Evolutionary conservation across 2,797 vertebrate genomes (phyloP).

Genomic region (Lophotriccus pileatus): DNA sequence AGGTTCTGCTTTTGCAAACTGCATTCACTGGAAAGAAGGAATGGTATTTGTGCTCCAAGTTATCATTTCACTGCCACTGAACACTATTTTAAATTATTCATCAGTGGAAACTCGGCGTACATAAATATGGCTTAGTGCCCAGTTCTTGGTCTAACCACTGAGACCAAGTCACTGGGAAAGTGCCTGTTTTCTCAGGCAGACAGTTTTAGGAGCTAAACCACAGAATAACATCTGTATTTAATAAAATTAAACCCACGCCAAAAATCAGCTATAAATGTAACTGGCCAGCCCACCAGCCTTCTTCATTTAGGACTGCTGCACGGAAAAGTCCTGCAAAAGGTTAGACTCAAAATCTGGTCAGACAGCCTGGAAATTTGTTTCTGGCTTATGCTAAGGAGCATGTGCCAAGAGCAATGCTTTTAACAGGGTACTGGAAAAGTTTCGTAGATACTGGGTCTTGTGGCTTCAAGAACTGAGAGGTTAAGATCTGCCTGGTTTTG

Average conservation of each 20-base stretch:
- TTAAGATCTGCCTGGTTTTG: neutral
- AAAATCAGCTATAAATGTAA: slow-evolving; percentile 42
- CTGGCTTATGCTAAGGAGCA: neutral
- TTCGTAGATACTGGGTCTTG: neutral
- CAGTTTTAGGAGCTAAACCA: slow-evolving; percentile 40
- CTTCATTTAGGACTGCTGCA: neutral
- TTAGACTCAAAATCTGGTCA: neutral
- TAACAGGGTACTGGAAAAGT: neutral
- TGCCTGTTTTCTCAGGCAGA: slow-evolving; percentile 34
- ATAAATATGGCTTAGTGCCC: slow-evolving; percentile 51
- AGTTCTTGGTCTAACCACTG: slow-evolving; percentile 37
- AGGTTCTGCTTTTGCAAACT: neutral
- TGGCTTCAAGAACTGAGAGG: neutral
- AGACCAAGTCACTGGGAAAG: slow-evolving; percentile 48
- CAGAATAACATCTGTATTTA: slow-evolving; percentile 58
- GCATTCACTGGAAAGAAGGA: slow-evolving; percentile 17
- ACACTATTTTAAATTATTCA: slow-evolving; percentile 57
- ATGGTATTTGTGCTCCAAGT: slow-evolving; percentile 22
- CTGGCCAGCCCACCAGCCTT: neutral
- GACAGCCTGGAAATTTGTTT: slow-evolving; percentile 32
- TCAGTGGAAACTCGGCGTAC: slow-evolving; percentile 48
- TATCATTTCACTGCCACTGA: slow-evolving; percentile 52
- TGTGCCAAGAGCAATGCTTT: neutral
- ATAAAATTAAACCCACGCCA: slow-evolving; percentile 35
- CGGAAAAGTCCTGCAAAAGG: slow-evolving; percentile 40